phyloP scores from a whole-genome alignment of 2,797 vertebrate genomes.

The Enteromius trimaculatus region DNA sequence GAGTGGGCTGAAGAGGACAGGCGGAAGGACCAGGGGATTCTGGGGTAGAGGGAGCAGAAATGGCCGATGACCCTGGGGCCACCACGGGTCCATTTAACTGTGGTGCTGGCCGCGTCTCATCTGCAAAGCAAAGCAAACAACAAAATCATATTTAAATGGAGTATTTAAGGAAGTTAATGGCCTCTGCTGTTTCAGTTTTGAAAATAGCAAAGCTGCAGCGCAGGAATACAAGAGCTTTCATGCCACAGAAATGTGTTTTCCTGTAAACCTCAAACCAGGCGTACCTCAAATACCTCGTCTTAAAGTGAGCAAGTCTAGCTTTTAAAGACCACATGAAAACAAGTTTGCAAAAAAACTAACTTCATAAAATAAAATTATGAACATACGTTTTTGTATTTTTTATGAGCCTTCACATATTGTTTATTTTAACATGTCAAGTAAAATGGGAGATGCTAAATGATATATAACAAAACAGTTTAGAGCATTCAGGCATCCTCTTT shows the following conservation, averaged over 20 bases:
- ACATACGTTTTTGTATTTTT: conserved; percentile 56
- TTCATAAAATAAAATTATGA: conserved; percentile 15
- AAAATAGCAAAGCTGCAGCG: conserved; percentile 21
- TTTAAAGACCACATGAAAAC: conserved; percentile 49
- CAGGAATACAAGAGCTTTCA: conserved; percentile 28
- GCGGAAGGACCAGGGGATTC: conserved; percentile 68
- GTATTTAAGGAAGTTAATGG: conserved; percentile 27
- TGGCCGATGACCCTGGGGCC: conserved; percentile 67
- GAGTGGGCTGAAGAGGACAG: conserved; percentile 69
- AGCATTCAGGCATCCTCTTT: conserved; percentile 54
- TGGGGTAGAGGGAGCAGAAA: conserved; percentile 71
- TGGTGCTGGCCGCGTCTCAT: conserved; percentile 70
- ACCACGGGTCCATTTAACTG: conserved; percentile 71
- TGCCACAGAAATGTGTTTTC: conserved; percentile 41
- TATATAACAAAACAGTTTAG: neutral
- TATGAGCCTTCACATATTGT: conserved; percentile 31
- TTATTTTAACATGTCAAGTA: conserved; percentile 62
- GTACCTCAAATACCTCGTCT: conserved; percentile 28
- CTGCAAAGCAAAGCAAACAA: conserved; percentile 63
- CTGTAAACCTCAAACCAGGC: conserved; percentile 28
- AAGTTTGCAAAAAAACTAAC: conserved; percentile 34
- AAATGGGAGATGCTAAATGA: conserved; percentile 19
- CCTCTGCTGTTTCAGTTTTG: conserved; percentile 24
- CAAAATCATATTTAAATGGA: conserved; percentile 25
- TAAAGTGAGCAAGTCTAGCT: conserved; percentile 11